Evolutionary conservation across 2,113 vertebrate species (phyloP), one percentile per base, ranked within the genome.

Genomic region (Eretmochelys imbricata): DNA sequence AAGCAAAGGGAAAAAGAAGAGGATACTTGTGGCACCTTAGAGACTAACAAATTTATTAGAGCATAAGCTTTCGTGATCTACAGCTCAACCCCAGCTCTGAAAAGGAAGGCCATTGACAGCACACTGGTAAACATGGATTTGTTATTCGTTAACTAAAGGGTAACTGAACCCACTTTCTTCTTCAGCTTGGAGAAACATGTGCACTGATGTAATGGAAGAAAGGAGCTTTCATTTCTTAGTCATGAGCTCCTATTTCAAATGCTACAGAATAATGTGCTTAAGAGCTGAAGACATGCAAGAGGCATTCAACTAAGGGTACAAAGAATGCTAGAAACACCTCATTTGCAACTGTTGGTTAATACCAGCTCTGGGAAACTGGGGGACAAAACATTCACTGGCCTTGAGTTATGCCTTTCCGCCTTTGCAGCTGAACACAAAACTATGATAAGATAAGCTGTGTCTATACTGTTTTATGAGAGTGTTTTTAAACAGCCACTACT

Each of bases 141-240:
- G 5, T 8, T 78, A 25, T 38, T 86, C 79, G 55, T 49, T 91
- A 62, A 50, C 88, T 89, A 59, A 17, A 94, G 95, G 55, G 82
- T 65, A 93, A 92, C 49, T 48, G 59, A 97, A 90, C 78, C 59
- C 54, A 62, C 55, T 92, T 93, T 91, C 65, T 87, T 93, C 29
- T 94, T 89, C 86, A 90, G 75, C 80, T 93, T 96, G 75, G 93
- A 94, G 95, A 97, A 95, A 96, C 83, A 59, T 35, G 72, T 76
- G 92, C 96, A 96, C 59, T 83, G 95, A 72, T 94, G 93, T 62
- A 80, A 75, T 51, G 93, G 48, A 42, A 95, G 80, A 79, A 84
- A 87, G 89, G 62, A 80, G 79, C 51, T 89, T 96, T 82, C 80
- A 91, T 84, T 81, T 69, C 92, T 96, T 54, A 82, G 82, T n/a